Evolutionary conservation across 2,888 invertebrate species (phyloP).

Genomic region (Lasioglossum oenotherae): DNA sequence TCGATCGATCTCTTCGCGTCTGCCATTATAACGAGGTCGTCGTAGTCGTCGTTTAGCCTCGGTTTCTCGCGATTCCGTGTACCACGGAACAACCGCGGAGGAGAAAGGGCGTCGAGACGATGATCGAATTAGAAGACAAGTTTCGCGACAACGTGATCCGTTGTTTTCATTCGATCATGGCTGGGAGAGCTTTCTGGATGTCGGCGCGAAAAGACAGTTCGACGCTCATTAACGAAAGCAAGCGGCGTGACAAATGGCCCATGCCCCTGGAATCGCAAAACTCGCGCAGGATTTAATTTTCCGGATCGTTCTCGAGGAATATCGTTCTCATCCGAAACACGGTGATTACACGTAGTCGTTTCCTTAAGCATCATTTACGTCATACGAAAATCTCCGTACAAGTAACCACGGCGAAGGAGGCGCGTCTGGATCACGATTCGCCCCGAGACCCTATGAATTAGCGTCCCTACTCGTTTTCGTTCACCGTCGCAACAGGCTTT

Average conservation of each 20-base stretch:
- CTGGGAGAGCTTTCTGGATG: conserved; percentile 10
- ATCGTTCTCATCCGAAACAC: conserved; percentile 50
- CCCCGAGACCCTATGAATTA: conserved; percentile 67
- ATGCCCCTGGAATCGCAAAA: conserved; percentile 48
- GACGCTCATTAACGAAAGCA: conserved; percentile 64
- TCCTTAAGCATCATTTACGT: conserved; percentile 65
- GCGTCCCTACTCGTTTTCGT: conserved; percentile 56
- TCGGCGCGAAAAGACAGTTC: conserved; percentile 50
- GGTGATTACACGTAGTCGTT: conserved; percentile 62
- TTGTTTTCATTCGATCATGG: conserved; percentile 40
- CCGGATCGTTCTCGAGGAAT: conserved; percentile 25
- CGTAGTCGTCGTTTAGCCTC: conserved; percentile 1
- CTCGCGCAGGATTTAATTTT: conserved; percentile 67
- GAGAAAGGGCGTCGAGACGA: background rate
- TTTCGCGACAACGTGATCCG: conserved; percentile 34
- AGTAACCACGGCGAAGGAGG: conserved; percentile 36
- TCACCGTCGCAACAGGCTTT: conserved; percentile 62
- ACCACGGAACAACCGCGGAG: background rate
- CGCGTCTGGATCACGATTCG: conserved; percentile 54
- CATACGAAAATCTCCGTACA: conserved; percentile 62
- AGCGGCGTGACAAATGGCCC: conserved; percentile 57
- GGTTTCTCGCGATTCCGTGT: background rate
- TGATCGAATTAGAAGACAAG: conserved; percentile 37
- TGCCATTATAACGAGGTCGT: conserved; percentile 9
- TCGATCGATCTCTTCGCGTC: background rate